A percentile compares a stretch with the other conserved stretches of the same genome.
Evolutionary conservation across 2,113 vertebrate genomes (phyloP).

Genomic region (Cebidichthys violaceus): DNA sequence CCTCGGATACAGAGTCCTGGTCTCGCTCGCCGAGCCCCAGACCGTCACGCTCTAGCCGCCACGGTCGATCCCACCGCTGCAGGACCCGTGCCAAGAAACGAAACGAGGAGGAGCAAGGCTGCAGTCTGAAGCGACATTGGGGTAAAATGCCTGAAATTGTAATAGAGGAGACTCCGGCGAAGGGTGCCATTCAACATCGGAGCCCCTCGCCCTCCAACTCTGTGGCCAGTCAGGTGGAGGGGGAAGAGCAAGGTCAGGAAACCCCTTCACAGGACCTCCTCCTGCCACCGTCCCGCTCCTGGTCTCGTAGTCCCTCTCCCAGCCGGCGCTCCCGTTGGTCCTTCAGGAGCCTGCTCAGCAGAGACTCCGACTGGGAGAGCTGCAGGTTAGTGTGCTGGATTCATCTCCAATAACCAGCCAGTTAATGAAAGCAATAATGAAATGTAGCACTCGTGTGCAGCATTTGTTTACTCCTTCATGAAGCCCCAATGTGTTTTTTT

Average conservation of each 20-base stretch:
- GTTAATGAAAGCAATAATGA: not conserved
- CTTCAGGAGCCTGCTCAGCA: slow-evolving; percentile 82
- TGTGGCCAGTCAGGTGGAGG: slow-evolving; percentile 22
- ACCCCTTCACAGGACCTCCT: slow-evolving; percentile 66
- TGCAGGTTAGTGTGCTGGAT: slow-evolving; percentile 82
- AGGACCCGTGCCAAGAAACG: slow-evolving; percentile 57
- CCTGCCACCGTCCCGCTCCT: slow-evolving; percentile 70
- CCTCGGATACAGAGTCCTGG: slow-evolving; percentile 83
- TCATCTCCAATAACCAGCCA: slow-evolving; percentile 20
- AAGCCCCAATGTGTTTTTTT: not conserved
- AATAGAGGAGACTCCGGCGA: slow-evolving; percentile 15
- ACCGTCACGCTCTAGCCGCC: slow-evolving; percentile 35
- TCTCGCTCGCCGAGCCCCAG: slow-evolving; percentile 82
- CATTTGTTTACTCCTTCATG: not conserved
- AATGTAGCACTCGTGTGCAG: not conserved
- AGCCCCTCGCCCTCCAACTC: slow-evolving; percentile 34
- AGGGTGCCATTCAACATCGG: not conserved
- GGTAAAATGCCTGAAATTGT: slow-evolving; percentile 35
- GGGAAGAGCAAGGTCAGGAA: slow-evolving; percentile 46
- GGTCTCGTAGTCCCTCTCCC: slow-evolving; percentile 82
- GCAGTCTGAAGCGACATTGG: slow-evolving; percentile 14
- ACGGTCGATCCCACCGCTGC: slow-evolving; percentile 43
- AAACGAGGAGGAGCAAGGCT: slow-evolving; percentile 42
- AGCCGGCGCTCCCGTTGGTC: slow-evolving; percentile 82
- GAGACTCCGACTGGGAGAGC: slow-evolving; percentile 81